Conservation (phyloP, 2,113 vertebrate species). For the Maylandia zebra region DNA sequence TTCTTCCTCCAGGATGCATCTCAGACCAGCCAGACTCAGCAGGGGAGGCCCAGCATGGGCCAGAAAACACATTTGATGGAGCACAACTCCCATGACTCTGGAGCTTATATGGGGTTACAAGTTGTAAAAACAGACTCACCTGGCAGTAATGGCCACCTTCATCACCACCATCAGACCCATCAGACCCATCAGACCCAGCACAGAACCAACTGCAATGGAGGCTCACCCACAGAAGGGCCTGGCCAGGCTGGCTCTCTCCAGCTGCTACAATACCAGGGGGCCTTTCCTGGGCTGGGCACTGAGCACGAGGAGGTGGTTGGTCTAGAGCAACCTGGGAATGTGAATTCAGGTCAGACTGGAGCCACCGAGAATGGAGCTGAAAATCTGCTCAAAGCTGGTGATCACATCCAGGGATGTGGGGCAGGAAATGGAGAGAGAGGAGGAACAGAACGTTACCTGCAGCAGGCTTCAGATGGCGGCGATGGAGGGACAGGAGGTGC, state of each 20-base stretch:
- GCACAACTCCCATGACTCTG: slow-evolving; percentile 72
- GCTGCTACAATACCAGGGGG: slow-evolving; percentile 94
- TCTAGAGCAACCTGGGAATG: slow-evolving; percentile 60
- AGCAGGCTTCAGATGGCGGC: slow-evolving; percentile 61
- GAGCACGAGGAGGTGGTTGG: slow-evolving; percentile 77
- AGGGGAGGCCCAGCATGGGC: slow-evolving; percentile 56
- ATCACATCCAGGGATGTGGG: slow-evolving; percentile 84
- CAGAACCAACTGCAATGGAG: slow-evolving; percentile 84
- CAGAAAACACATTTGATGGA: slow-evolving; percentile 75
- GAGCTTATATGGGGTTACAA: slow-evolving; percentile 70
- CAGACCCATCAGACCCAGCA: slow-evolving; percentile 75
- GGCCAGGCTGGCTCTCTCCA: slow-evolving; percentile 84
- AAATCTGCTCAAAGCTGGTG: slow-evolving; percentile 85
- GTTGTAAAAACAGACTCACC: slow-evolving; percentile 90
- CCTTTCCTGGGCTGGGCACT: slow-evolving; percentile 80
- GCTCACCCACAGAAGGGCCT: slow-evolving; percentile 76
- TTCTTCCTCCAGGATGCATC: slow-evolving; percentile 96
- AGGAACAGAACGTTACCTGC: slow-evolving; percentile 86
- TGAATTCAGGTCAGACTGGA: slow-evolving; percentile 58
- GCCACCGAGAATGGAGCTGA: slow-evolving; percentile 74
- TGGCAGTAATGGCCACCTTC: slow-evolving; percentile 64
- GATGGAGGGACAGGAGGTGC: slow-evolving; percentile 24
- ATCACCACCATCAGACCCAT: slow-evolving; percentile 71
- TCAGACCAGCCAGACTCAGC: slow-evolving; percentile 70
- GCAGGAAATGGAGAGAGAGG: slow-evolving; percentile 70